Evolutionary conservation across 2,888 invertebrate genomes (phyloP), one percentile per base, ranked within the genome.

Genomic region (Hirtodrosophila trivittata): DNA sequence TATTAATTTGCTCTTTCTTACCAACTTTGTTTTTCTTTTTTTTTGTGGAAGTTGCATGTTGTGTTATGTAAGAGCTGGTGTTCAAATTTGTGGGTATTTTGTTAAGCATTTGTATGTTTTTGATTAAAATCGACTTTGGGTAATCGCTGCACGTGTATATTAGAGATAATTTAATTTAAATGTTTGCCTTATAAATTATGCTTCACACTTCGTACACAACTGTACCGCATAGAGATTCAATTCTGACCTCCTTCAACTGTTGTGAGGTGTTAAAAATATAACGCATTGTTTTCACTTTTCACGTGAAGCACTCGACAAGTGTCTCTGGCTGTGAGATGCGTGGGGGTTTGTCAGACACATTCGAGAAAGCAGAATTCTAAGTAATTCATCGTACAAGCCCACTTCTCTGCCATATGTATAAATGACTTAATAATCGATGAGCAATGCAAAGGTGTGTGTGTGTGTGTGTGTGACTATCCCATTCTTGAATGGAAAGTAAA

Each of bases 401-500:
- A 65, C 62, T 52, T n/a, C n/a, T n/a, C n/a, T n/a, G n/a, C n/a
- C n/a, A n/a, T n/a, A n/a, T n/a, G n/a, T n/a, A n/a, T 55, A 39
- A 16, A 69, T 77, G 77, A 75, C 59, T 81, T 73, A 73, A 80
- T 67, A 59, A 52, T 57, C n/a, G 38, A 30, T n/a, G 13, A 3
- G 18, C 32, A 8, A 10, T 12, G 45, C 35, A 32, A 45, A 41
- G 39, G 46, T 55, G 32, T n/a, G n/a, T n/a, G n/a, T n/a, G n/a
- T n/a, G n/a, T n/a, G 38, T 50, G 51, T 12, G 50, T 49, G 38
- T 46, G 51, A 12, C 46, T 49, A 52, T 35, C 63, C 39, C 63
- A 72, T 85, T 82, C 86, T 78, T 74, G 67, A 66, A 78, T 75
- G 65, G 51, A 82, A 82, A 82, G 82, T 86, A 82, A 82, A 82